Conservation (phyloP, 2,113 vertebrate species). For the Gnathonemus echidnorhynchus region DNA sequence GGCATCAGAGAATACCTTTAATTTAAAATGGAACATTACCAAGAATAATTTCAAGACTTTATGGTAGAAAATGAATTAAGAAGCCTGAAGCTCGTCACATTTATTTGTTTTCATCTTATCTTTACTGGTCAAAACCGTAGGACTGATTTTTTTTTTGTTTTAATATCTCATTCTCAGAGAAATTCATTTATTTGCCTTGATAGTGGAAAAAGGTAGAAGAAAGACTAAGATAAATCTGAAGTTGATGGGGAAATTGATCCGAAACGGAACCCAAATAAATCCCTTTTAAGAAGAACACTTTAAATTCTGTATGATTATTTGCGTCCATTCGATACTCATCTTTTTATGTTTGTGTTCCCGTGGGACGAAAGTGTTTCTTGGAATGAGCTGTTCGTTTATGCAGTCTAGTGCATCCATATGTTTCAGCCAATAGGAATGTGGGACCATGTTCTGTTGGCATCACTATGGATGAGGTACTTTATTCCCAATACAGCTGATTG, state of each 20-base stretch:
- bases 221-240: neutral
- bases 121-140: neutral
- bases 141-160: neutral
- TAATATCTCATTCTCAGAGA: neutral
- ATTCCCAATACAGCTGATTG: neutral
- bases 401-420: neutral
- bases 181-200: neutral
- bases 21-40: neutral
- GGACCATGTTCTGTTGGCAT: neutral
- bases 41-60: neutral
- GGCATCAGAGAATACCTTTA: neutral
- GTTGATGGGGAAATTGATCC: neutral
- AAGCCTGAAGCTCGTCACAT: neutral
- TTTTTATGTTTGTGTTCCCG: neutral
- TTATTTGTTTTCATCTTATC: neutral
- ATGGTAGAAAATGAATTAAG: neutral
- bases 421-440: neutral
- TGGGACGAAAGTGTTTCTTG: neutral
- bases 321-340: neutral
- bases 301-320: conserved; percentile 9
- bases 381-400: neutral
- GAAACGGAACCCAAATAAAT: conserved; percentile 1
- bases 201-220: neutral
- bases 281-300: neutral
- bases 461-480: neutral